A percentile compares a stretch with the other conserved stretches of the same genome.
These are phyloP conservation scores for Seira ritae DNA, from an alignment of 2,888 invertebrate species.

Conservation along the genomic window DNA sequence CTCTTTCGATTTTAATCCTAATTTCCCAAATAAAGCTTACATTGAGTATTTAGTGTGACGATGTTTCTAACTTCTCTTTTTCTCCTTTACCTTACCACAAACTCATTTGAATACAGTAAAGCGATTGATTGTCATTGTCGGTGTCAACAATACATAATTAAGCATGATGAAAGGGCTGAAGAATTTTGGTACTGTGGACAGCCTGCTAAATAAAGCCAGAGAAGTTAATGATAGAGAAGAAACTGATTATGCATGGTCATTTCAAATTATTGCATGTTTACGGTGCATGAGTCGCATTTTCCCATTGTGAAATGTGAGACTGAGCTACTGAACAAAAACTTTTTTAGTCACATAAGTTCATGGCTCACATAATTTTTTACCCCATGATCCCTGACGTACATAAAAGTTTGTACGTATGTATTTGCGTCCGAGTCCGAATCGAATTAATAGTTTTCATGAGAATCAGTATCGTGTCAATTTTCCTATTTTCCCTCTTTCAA, in stretches of 20 bases:
- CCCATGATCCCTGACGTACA: not conserved
- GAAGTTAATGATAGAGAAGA: not conserved
- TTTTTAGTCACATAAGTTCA: not conserved
- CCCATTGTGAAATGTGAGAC: not conserved
- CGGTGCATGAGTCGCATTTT: not conserved
- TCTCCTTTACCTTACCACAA: too few species aligned
- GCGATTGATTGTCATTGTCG: too few species aligned
- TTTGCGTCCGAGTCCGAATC: not conserved
- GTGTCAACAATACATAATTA: not conserved
- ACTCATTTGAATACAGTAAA: too few species aligned
- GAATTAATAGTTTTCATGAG: too few species aligned
- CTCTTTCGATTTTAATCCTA: too few species aligned
- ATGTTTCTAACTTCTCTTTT: too few species aligned
- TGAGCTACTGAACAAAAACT: too few species aligned
- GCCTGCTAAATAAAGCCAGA: not conserved
- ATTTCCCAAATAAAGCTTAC: too few species aligned
- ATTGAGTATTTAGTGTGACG: too few species aligned
- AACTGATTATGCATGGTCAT: not conserved
- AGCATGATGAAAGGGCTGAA: not conserved
- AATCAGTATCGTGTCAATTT: too few species aligned
- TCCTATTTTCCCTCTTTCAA: not conserved
- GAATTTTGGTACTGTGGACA: not conserved
- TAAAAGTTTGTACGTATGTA: not conserved
- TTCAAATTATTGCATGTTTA: too few species aligned
- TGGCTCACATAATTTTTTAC: too few species aligned